Base-by-base conservation (phyloP, 2,113 vertebrate species). In the Fulica atra region DNA sequence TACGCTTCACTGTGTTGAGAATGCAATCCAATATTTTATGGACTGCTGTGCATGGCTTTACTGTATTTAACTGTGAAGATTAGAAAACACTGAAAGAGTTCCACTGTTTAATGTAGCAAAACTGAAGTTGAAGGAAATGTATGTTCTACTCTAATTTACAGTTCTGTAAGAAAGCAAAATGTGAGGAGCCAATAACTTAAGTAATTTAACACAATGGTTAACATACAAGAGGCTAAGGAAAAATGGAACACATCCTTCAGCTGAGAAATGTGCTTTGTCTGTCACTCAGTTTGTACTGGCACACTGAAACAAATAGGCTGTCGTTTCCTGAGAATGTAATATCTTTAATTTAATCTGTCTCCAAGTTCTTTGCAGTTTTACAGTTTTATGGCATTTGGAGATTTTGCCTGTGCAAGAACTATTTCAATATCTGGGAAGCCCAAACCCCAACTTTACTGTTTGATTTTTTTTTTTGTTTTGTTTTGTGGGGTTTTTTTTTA, bases 31-130 rank as follows among this genome's bases (percentile, higher is more conserved):
- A 13, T 91, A 91, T 92, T 92, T 87, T 79, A 91, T 24, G 84
- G 85, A 72, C 59, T 80, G 21, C 40, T 89, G 77, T 72, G 61
- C 50, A 6, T 29, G 36, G 31, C 83, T 82, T 82, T 72, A 31
- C 74, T 88, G 74, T 80, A 77, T 88, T 80, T 85, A 92, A 91
- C 71, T 82, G 63, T 69, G 61, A 72, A 87, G 70, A 79, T 72
- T 15, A 50, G 16, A 88, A 81, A 87, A 87, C 33, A 35, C 6
- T 42, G 71, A 42, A 76, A 95, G 8, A 38, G 10, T 61, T 77
- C 42, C 31, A 28, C 12, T 80, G 16, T 40, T 83, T 87, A 64
- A 85, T 16, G 48, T 46, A 83, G 29, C 26, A 69, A 89, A 88
- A 46, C 28, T 8, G 7, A 79, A 59, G 28, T 13, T 40, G 68